Evolutionary conservation across 2,113 vertebrate species (phyloP).

Genomic region (Upupa epops): DNA sequence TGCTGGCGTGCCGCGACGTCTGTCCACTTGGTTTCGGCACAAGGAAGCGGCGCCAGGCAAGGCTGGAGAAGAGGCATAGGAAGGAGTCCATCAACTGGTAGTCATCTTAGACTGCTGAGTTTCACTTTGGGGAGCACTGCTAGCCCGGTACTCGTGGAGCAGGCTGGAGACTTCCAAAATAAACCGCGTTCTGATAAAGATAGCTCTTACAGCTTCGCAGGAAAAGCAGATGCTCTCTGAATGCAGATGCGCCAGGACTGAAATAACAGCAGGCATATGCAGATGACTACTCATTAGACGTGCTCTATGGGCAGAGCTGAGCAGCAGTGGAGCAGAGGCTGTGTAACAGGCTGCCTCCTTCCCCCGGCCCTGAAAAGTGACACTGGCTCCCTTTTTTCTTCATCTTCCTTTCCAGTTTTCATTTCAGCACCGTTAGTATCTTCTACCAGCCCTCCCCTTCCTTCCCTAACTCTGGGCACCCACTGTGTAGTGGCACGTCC

Average conservation of each 20-base stretch:
- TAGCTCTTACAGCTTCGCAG: background rate
- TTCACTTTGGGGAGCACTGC: background rate
- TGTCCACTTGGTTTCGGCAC: background rate
- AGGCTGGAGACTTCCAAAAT: background rate
- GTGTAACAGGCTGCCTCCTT: background rate
- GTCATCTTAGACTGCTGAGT: background rate
- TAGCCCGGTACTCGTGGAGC: background rate
- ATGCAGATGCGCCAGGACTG: conserved; percentile 5
- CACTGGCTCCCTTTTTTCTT: background rate
- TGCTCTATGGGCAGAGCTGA: background rate
- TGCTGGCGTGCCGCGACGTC: background rate
- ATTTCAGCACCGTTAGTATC: background rate
- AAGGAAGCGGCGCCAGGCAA: background rate
- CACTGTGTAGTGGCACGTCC: rapidly evolving
- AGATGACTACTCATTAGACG: conserved; percentile 12
- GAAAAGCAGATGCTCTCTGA: conserved; percentile 18
- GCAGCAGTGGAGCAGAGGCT: rapidly evolving
- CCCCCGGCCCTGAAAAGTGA: background rate
- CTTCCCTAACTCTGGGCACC: rapidly evolving
- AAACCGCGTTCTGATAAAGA: no score
- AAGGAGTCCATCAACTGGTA: background rate
- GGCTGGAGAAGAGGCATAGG: background rate
- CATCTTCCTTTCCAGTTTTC: background rate
- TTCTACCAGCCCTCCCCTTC: background rate
- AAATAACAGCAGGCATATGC: background rate